Percentiles rank a stretch among this genome's conserved stretches.
Evolutionary conservation across 2,888 invertebrate species (phyloP).

Genomic region (Microctonus brassicae): DNA sequence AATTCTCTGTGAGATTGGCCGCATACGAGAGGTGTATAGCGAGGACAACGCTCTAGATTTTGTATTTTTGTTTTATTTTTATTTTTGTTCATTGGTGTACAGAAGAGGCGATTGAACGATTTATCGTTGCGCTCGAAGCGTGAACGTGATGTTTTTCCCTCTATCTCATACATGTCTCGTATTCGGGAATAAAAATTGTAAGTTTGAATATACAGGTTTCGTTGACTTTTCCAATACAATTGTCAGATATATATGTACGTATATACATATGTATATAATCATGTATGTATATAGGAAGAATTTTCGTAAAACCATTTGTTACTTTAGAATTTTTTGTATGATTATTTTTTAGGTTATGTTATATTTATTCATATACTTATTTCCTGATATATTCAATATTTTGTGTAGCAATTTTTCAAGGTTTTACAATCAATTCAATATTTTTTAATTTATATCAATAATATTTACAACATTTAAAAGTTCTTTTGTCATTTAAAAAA

Average conservation of each 20-base stretch:
- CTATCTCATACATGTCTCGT: neutral
- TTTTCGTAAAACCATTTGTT: no score
- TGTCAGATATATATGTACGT: neutral
- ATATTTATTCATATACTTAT: no score
- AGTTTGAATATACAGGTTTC: neutral
- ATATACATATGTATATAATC: neutral
- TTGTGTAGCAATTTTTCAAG: no score
- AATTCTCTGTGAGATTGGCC: constrained; percentile 17
- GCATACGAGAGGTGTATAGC: neutral
- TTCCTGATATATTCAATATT: no score
- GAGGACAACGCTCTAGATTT: neutral
- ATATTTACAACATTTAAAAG: no score
- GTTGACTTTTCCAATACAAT: neutral
- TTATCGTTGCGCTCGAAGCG: neutral
- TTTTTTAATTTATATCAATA: no score
- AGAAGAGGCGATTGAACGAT: neutral
- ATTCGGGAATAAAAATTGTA: neutral
- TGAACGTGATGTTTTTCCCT: neutral
- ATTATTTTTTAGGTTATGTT: no score
- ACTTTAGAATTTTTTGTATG: no score
- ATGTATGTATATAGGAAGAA: neutral
- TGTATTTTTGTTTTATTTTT: neutral
- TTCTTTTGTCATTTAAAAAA: no score
- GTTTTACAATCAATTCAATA: no score
- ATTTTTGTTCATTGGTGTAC: neutral